Evolutionary conservation across 2,797 vertebrate species (phyloP), one percentile per base, ranked within the genome.

Genomic region (Sphaeramia orbicularis): DNA sequence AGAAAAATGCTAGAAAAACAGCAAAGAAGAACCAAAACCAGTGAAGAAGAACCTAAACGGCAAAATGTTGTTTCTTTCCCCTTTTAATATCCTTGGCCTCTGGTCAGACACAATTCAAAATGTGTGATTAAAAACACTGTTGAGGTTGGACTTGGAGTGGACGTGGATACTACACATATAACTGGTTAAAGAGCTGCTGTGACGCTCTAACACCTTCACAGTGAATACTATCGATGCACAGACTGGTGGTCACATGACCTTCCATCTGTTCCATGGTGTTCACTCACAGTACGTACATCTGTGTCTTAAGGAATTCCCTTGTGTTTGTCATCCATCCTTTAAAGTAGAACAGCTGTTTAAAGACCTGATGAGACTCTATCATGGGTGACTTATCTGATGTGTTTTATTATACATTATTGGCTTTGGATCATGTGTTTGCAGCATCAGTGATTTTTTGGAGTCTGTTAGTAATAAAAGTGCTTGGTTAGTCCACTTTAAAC

Each of bases 1-100:
- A n/a, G n/a, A n/a, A n/a, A n/a, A n/a, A n/a, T n/a, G n/a, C n/a
- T n/a, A n/a, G n/a, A n/a, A n/a, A n/a, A n/a, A n/a, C n/a, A n/a
- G n/a, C n/a, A n/a, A n/a, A n/a, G n/a, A n/a, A n/a, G n/a, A n/a
- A n/a, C n/a, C n/a, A n/a, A n/a, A n/a, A n/a, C n/a, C n/a, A n/a
- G n/a, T n/a, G n/a, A n/a, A n/a, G n/a, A n/a, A n/a, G n/a, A n/a
- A n/a, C n/a, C n/a, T n/a, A n/a, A n/a, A n/a, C n/a, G n/a, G n/a
- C n/a, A n/a, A n/a, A n/a, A n/a, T n/a, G n/a, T n/a, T n/a, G n/a
- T n/a, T n/a, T n/a, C n/a, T n/a, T n/a, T n/a, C n/a, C n/a, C n/a
- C n/a, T n/a, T 24, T 24, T n/a, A 72, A 82, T 79, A 78, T 79
- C 71, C 55, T 16, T 71, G 68, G 76, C 71, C 74, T 68, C 2